Conservation (phyloP, 1,140 invertebrate genomes). For the Oryctes rhinoceros region DNA sequence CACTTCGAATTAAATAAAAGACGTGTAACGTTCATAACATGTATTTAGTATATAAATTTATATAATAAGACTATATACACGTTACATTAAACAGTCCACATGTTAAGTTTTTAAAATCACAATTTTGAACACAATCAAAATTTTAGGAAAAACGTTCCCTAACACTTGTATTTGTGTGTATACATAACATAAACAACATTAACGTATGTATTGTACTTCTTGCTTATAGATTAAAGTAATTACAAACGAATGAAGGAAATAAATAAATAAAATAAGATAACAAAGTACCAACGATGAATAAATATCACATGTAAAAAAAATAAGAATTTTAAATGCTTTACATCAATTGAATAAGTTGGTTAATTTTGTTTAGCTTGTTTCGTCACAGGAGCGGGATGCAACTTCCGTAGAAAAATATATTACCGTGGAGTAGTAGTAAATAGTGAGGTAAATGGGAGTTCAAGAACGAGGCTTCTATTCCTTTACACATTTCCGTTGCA, state of each 20-base stretch:
- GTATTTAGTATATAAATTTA: slow-evolving; percentile 2
- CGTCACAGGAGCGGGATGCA: not conserved
- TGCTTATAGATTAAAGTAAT: too few relatives aligned
- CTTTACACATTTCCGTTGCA: too few relatives aligned
- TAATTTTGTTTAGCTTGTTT: not conserved
- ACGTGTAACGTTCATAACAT: not conserved
- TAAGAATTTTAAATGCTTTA: not conserved
- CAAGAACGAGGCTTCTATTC: too few relatives aligned
- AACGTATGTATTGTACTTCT: too few relatives aligned
- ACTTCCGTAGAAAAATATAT: slow-evolving; percentile 37
- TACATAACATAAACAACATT: not conserved
- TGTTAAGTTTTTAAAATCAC: not conserved
- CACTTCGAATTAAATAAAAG: not conserved
- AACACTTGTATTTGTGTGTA: not conserved
- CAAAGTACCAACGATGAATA: not conserved
- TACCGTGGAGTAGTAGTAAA: not conserved
- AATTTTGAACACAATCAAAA: slow-evolving; percentile 16
- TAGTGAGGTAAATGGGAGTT: too few relatives aligned
- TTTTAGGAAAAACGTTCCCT: slow-evolving; percentile 3
- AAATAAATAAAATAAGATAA: not conserved
- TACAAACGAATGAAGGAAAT: too few relatives aligned
- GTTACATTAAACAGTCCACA: not conserved
- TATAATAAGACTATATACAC: slow-evolving; percentile 4
- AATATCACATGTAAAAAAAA: not conserved
- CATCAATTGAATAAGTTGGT: not conserved